Evolutionary conservation across 2,113 vertebrate genomes (phyloP).

Genomic region (Elephantulus edwardii): DNA sequence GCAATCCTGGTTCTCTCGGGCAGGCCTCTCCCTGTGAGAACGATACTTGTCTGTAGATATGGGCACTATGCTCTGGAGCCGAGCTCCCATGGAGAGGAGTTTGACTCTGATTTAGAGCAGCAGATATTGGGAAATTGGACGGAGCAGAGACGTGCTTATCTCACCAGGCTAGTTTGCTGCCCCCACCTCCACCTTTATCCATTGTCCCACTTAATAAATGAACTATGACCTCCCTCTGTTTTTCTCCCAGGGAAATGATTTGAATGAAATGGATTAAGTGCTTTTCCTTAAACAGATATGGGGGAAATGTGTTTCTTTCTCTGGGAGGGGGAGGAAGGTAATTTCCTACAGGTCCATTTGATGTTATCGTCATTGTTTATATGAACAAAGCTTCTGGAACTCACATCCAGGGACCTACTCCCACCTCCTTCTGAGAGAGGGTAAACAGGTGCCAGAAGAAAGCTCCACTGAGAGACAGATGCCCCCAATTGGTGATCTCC

Average conservation of each 20-base stretch:
- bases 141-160: neutral
- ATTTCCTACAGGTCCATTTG: constrained; percentile 1
- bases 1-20: neutral
- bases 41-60: neutral
- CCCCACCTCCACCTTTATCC: neutral
- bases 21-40: neutral
- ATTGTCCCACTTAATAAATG: neutral
- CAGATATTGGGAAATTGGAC: neutral
- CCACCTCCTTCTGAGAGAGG: neutral
- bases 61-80: neutral
- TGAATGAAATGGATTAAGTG: constrained; percentile 2
- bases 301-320: neutral
- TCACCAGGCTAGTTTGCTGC: neutral
- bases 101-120: neutral
- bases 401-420: neutral
- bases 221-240: neutral
- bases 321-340: neutral
- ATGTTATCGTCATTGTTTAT: neutral
- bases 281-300: neutral
- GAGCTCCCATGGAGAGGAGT: neutral
- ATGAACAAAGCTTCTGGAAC: neutral
- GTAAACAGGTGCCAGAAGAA: neutral
- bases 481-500: neutral
- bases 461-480: neutral
- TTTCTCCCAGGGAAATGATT: neutral